These are phyloP conservation scores for Eupithecia subfuscata DNA, from an alignment of 2,888 invertebrate genomes.

Conservation along the genomic window DNA sequence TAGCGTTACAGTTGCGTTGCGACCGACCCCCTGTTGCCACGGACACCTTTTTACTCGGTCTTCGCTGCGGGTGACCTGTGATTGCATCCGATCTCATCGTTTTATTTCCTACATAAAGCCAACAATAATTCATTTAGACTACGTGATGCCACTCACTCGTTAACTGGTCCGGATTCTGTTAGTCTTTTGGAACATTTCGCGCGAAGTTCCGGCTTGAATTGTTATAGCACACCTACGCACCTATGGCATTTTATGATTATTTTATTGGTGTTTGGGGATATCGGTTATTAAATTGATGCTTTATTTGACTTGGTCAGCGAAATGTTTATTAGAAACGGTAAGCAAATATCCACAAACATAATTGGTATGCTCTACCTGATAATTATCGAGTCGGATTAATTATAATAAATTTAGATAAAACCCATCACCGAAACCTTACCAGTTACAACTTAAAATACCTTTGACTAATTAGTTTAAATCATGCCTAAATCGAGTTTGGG, in stretches of 20 bases:
- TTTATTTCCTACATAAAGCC: conserved; percentile 83
- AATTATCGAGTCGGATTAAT: not conserved
- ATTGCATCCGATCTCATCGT: conserved; percentile 83
- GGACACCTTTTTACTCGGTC: conserved; percentile 80
- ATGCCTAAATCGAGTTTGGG: conserved; percentile 56
- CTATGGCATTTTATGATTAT: conserved; percentile 17
- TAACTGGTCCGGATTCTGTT: conserved; percentile 73
- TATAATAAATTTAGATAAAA: conserved; percentile 11
- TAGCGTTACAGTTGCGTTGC: conserved; percentile 65
- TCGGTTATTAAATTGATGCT: conserved; percentile 3
- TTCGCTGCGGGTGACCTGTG: conserved; percentile 81
- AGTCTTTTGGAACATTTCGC: conserved; percentile 56
- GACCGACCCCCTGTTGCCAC: conserved; percentile 69
- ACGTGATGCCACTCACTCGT: conserved; percentile 83
- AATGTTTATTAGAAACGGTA: not conserved
- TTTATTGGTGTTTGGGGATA: conserved; percentile 13
- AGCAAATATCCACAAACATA: not conserved
- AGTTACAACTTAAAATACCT: conserved; percentile 8
- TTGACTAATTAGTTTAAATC: conserved; percentile 61
- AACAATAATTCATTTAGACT: conserved; percentile 84
- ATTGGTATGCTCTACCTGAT: not conserved
- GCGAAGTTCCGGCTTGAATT: conserved; percentile 51
- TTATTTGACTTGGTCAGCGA: conserved; percentile 3
- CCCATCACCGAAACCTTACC: conserved; percentile 3
- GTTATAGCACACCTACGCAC: conserved; percentile 38